phyloP scores from a whole-genome alignment of 2,797 vertebrate genomes.

The Enteromius trimaculatus region DNA sequence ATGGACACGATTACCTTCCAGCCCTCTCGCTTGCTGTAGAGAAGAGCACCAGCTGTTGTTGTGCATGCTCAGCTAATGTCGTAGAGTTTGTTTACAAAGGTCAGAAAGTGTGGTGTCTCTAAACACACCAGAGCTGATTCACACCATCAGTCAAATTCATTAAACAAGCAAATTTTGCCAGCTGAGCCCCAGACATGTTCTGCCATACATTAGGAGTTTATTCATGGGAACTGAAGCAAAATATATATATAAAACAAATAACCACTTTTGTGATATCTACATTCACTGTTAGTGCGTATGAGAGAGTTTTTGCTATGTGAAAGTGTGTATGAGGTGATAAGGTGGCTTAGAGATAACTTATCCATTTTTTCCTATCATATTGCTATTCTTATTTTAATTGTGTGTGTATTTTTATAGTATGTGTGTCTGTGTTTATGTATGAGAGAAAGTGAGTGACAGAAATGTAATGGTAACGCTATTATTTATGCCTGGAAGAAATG shows the following conservation, averaged over 20 bases:
- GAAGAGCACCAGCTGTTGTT: conserved; percentile 49
- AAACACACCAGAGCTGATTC: conserved; percentile 62
- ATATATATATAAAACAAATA: conserved; percentile 65
- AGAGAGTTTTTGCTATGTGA: conserved; percentile 49
- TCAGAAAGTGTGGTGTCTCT: conserved; percentile 55
- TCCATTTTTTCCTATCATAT: conserved; percentile 1
- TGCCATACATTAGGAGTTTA: conserved; percentile 16
- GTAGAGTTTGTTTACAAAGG: conserved; percentile 64
- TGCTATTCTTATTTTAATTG: conserved; percentile 21
- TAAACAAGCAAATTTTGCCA: conserved; percentile 64
- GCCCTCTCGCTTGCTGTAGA: not conserved
- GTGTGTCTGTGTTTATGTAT: conserved; percentile 15
- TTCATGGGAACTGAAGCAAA: conserved; percentile 47
- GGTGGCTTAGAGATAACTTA: not conserved
- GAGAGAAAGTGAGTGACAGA: conserved; percentile 30
- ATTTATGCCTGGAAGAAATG: conserved; percentile 32
- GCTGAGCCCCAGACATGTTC: conserved; percentile 38
- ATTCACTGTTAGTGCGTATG: conserved; percentile 59
- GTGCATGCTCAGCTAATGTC: conserved; percentile 57
- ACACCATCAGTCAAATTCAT: conserved; percentile 65
- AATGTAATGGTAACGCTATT: conserved; percentile 22
- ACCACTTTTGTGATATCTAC: conserved; percentile 68
- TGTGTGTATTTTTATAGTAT: conserved; percentile 37
- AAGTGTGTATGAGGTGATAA: conserved; percentile 42
- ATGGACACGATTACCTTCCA: conserved; percentile 34